Evolutionary conservation across 1,140 invertebrate species (phyloP), one percentile per base, ranked within the genome.

Genomic region (Scaptomyza graminum): DNA sequence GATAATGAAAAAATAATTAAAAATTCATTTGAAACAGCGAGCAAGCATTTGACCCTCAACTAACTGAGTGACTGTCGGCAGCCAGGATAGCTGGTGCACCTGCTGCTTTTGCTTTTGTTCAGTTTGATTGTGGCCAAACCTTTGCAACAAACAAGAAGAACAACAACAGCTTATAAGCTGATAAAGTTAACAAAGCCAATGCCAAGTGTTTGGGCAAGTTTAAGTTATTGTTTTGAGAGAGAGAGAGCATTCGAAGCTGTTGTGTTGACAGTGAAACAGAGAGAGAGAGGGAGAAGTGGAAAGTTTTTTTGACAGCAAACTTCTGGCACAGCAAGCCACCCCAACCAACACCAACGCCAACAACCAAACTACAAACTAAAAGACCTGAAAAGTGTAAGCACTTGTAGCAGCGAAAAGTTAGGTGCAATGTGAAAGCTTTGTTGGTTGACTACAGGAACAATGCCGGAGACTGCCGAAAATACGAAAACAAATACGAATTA

Each of bases 141-240:
- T n/a, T 39, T 39, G 2, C 6, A 34, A 7, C 31, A 28, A 34
- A 7, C 31, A 28, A 41, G 60, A 60, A 34, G 18, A 37, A 39
- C 11, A 57, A 11, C 57, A 16, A 13, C 66, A 71, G 66, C 31
- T 71, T 63, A 44, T 63, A 49, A 49, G 46, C 15, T 71, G 46
- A 75, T 69, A 67, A 81, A 81, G 67, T 81, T 74, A 16, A 50
- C 51, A 46, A 39, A 46, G 60, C 49, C 39, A 68, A 60, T 57
- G 61, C 72, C 67, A 76, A 65, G 59, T 71, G 63, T 80, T 65
- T 80, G 73, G 31, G 18, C 72, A 81, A 81, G 74, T 82, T 82
- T 79, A 31, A 49, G 64, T 82, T 77, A 77, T 82, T 82, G 79
- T 82, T 82, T 67, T 82, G 79, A 62, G 79, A 69, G 31, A 8